A percentile compares a stretch with the other conserved stretches of the same genome.
Evolutionary conservation across 2,113 vertebrate species (phyloP).

Genomic region (Hiodon tergisus): DNA sequence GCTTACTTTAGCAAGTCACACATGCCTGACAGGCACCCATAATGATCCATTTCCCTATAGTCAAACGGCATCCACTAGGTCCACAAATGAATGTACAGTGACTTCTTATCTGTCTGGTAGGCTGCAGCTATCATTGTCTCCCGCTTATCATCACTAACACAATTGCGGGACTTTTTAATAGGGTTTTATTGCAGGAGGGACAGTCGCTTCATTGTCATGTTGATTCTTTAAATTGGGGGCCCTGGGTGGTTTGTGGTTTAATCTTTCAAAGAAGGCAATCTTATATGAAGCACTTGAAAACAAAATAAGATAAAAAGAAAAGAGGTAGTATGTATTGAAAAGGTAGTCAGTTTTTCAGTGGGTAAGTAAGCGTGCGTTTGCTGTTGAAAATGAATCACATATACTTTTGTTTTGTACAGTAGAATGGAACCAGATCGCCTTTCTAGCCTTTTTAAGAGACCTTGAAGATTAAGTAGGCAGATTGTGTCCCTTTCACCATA

Average conservation of each 20-base stretch:
- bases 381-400: constrained; percentile 64
- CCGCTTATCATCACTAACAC: constrained; percentile 57
- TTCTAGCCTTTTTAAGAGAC: constrained; percentile 75
- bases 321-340: constrained; percentile 5
- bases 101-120: constrained; percentile 50
- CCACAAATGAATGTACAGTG: constrained; percentile 50
- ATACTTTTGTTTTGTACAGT: constrained; percentile 60
- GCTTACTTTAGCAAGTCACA: constrained; percentile 66
- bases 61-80: constrained; percentile 51
- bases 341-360: constrained; percentile 36
- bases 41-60: constrained; percentile 56
- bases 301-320: constrained; percentile 43
- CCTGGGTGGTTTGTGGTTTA: constrained; percentile 39
- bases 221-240: constrained; percentile 56
- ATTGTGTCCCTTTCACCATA: constrained; percentile 72
- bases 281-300: constrained; percentile 45
- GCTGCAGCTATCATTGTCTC: constrained; percentile 45
- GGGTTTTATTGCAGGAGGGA: constrained; percentile 50
- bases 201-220: constrained; percentile 58
- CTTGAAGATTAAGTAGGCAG: constrained; percentile 71
- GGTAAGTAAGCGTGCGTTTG: constrained; percentile 63
- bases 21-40: constrained; percentile 64
- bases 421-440: constrained; percentile 67
- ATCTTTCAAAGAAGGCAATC: constrained; percentile 45
- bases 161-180: constrained; percentile 56